These are phyloP conservation scores for Oligia fasciuncula DNA, from an alignment of 2,888 invertebrate genomes.

Conservation along the genomic window DNA sequence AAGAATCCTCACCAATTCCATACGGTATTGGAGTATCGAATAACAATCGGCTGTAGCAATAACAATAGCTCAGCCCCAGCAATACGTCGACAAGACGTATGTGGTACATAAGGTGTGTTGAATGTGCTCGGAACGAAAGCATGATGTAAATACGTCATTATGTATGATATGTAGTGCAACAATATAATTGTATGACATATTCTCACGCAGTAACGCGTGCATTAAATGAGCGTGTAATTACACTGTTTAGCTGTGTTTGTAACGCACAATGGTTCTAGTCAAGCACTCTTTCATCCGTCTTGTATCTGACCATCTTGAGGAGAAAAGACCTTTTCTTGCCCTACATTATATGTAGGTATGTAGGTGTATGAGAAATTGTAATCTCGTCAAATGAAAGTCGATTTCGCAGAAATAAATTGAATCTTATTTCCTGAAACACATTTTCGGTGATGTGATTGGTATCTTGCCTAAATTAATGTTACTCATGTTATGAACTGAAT, in stretches of 20 bases:
- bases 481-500: constrained; percentile 25
- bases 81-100: constrained; percentile 21
- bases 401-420: constrained; percentile 45
- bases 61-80: constrained; percentile 39
- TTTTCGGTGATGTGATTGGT: constrained; percentile 47
- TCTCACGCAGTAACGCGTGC: constrained; percentile 65
- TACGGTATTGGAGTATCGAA: constrained; percentile 50
- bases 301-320: constrained; percentile 50
- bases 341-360: constrained; percentile 10
- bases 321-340: constrained; percentile 39
- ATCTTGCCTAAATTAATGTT: constrained; percentile 38
- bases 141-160: constrained; percentile 57
- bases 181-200: constrained; percentile 63
- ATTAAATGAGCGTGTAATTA: constrained; percentile 63
- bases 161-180: constrained; percentile 61
- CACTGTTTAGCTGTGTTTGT: constrained; percentile 53
- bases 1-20: constrained; percentile 51
- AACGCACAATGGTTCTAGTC: constrained; percentile 50
- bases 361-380: constrained; percentile 20
- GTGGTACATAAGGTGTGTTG: constrained; percentile 2
- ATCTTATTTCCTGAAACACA: constrained; percentile 36
- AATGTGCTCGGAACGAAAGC: constrained; percentile 53
- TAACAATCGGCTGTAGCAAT: constrained; percentile 51
- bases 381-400: constrained; percentile 20
- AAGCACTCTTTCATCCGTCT: constrained; percentile 51